phyloP scores from a whole-genome alignment of 2,113 vertebrate genomes.

The Speoplatyrhinus poulsoni region DNA sequence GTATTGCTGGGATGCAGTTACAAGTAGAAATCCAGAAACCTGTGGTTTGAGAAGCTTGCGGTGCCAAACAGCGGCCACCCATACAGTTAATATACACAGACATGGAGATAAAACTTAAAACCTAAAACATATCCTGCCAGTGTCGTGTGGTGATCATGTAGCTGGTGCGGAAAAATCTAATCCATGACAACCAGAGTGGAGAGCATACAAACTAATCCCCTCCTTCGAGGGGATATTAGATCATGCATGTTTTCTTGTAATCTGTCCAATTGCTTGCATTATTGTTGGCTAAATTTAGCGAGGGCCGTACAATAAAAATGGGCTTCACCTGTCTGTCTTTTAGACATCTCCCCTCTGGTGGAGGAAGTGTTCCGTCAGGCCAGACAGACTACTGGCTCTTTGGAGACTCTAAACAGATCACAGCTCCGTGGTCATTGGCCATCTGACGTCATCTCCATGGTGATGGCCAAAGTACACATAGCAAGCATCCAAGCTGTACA shows the following conservation, averaged over 20 bases:
- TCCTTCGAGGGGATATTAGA: not conserved
- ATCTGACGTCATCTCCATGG: constrained; percentile 32
- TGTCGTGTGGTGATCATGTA: not conserved
- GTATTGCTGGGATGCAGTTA: constrained; percentile 24
- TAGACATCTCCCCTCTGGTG: not conserved
- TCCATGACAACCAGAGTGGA: not conserved
- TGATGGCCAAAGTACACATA: constrained; percentile 16
- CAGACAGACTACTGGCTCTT: constrained; percentile 24
- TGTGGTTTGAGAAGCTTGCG: constrained; percentile 38
- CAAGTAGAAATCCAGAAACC: constrained; percentile 62
- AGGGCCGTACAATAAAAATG: not conserved
- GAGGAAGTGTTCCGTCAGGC: constrained; percentile 31
- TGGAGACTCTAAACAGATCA: constrained; percentile 29
- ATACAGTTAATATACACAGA: constrained; percentile 12
- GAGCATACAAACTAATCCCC: not conserved
- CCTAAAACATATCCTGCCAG: not conserved
- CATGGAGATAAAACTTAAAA: constrained; percentile 25
- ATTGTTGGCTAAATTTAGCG: not conserved
- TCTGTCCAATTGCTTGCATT: not conserved
- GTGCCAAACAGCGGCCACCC: constrained; percentile 55
- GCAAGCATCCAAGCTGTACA: not conserved
- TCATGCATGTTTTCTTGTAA: too few species aligned
- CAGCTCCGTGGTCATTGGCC: constrained; percentile 1
- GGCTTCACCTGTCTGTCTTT: not conserved
- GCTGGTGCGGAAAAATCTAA: not conserved